Evolutionary conservation across 2,113 vertebrate genomes (phyloP), one percentile per base, ranked within the genome.

Genomic region (Oxyura jamaicensis): DNA sequence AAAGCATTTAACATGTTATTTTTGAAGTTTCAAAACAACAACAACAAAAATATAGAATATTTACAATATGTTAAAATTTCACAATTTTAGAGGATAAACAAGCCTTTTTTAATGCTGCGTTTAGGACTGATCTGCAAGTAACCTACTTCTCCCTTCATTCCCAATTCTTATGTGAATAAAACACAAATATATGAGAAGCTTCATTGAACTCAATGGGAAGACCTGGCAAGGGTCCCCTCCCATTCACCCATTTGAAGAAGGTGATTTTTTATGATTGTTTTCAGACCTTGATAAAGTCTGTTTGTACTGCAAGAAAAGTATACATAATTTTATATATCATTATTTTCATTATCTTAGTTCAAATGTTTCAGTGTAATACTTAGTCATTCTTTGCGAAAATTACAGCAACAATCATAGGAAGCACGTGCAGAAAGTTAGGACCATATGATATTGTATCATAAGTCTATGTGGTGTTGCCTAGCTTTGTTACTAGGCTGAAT

Each of bases 241-340:
- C 28, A 17, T 56, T 56, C 29, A 56, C 16, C 53, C 28, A 18
- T 18, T 28, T 56, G 53, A 56, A 56, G 26, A 53, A 65, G 29
- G 15, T 5, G 2, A 39, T 26, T 58, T 71, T 83, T 35, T 31
- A 53, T 8, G 22, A 31, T 11, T 25, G 3, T 50, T 82, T 60
- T n/a, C 31, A 59, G 20, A 22, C 13, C 8, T 72, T 13, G 8
- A 16, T 56, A 33, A 66, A 66, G 75, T 22, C 8, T 58, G 20
- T 46, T 74, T 74, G 33, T 35, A 19, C 6, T 33, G 3, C 1
- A 8, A 17, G 29, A 62, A 81, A 84, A 17, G 60, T 7, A 25
- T 2, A 8, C 12, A 36, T 9, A 0, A 26, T 69, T 73, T 81
- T 66, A 31, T 1, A 2, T 35, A n/a, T 33, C 16, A 17, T 2